Conservation (phyloP, 2,797 vertebrate genomes). For the Corythornis leucogaster region DNA sequence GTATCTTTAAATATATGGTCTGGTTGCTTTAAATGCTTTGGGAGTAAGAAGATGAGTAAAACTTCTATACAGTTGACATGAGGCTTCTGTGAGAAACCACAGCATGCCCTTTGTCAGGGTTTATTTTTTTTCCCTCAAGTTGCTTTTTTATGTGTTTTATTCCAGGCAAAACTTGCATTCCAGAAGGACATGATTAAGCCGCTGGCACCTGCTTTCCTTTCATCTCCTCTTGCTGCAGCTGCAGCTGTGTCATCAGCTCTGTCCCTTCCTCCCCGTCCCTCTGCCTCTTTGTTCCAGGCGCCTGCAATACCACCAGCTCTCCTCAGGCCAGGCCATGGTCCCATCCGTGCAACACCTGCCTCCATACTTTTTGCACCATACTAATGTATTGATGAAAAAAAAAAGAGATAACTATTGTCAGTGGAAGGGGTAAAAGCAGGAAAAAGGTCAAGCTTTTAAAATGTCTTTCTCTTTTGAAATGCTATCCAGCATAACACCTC, state of each 20-base stretch:
- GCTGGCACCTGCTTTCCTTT: conserved; percentile 87
- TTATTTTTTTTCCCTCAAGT: not conserved
- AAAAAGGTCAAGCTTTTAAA: not conserved
- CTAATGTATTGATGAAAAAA: conserved; percentile 65
- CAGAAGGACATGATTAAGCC: conserved; percentile 91
- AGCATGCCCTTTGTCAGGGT: not conserved
- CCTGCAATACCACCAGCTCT: conserved; percentile 85
- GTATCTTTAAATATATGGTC: not conserved
- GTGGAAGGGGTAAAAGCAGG: conserved; percentile 28
- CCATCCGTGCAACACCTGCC: conserved; percentile 87
- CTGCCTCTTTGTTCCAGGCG: conserved; percentile 87
- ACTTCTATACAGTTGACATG: not conserved
- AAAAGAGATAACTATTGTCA: conserved; percentile 29
- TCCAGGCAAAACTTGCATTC: conserved; percentile 88
- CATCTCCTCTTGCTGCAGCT: conserved; percentile 83
- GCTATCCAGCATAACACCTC: not conserved
- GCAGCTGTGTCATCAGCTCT: conserved; percentile 81
- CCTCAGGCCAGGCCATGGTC: conserved; percentile 89
- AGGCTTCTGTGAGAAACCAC: not conserved
- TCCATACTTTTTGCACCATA: conserved; percentile 93
- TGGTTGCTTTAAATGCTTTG: not conserved
- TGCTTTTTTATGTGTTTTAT: conserved; percentile 17
- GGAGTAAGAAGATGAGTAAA: not conserved
- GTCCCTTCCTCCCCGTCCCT: conserved; percentile 84
- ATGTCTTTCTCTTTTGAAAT: conserved; percentile 24